A percentile compares a stretch with the other conserved stretches of the same genome.
Evolutionary conservation across 2,113 vertebrate species (phyloP).

Genomic region (Petromus typicus): DNA sequence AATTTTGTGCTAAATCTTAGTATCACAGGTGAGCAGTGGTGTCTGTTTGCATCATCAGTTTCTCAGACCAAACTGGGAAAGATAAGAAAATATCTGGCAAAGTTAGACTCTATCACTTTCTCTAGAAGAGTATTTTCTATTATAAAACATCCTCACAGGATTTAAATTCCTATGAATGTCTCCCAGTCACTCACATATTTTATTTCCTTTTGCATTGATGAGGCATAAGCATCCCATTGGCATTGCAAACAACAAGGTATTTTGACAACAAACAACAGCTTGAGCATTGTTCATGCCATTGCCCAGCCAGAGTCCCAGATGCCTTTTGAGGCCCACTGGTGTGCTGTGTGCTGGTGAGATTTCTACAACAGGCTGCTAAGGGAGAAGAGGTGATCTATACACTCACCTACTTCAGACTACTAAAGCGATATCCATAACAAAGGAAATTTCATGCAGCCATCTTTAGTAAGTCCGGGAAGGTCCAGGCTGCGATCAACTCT

Average conservation of each 20-base stretch:
- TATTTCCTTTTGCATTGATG: neutral
- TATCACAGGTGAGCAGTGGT: neutral
- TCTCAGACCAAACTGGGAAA: slow-evolving; percentile 27
- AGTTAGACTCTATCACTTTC: neutral
- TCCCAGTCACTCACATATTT: neutral
- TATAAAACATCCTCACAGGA: slow-evolving; percentile 7
- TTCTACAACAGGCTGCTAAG: neutral
- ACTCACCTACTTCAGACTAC: neutral
- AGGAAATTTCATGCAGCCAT: neutral
- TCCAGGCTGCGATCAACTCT: neutral
- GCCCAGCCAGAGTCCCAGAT: neutral
- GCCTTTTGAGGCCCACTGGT: neutral
- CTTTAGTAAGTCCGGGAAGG: neutral
- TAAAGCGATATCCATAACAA: neutral
- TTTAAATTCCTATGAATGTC: neutral
- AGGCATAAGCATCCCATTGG: neutral
- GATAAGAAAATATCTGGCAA: slow-evolving; percentile 28
- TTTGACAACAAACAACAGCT: neutral
- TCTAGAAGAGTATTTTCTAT: neutral
- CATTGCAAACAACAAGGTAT: neutral
- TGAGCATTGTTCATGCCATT: neutral
- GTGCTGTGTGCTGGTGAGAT: neutral
- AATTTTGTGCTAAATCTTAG: slow-evolving; percentile 25
- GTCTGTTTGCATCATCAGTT: neutral
- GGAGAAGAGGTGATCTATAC: neutral